A percentile compares a stretch with the other conserved stretches of the same genome.
Evolutionary conservation across 2,888 invertebrate species (phyloP).

Genomic region (Conistra vaccinii): DNA sequence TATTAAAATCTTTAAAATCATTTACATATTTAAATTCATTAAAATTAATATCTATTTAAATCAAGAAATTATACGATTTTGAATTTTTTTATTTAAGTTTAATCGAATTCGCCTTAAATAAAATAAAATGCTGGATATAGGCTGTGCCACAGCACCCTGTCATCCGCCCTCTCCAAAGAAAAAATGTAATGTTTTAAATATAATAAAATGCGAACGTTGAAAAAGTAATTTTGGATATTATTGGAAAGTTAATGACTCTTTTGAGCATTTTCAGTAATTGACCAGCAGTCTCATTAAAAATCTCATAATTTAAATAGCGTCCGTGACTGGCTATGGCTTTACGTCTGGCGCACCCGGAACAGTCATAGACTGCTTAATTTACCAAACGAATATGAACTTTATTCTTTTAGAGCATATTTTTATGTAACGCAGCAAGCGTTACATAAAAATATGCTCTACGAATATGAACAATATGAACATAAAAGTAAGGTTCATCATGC

Average conservation of each 20-base stretch:
- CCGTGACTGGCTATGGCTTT: not conserved
- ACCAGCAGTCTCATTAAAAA: not conserved
- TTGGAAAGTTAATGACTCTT: not conserved
- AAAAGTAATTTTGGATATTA: not conserved
- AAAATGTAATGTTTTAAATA: not conserved
- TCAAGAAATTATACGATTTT: too few species aligned
- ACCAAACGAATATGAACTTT: too few species aligned
- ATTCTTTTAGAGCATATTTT: too few species aligned
- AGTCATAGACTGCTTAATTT: not conserved
- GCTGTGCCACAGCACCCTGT: not conserved
- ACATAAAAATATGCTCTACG: too few species aligned
- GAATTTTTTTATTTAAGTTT: not conserved
- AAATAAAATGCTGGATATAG: not conserved
- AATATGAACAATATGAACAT: too few species aligned
- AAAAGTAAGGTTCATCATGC: too few species aligned
- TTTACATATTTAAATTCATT: too few species aligned
- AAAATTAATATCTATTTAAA: too few species aligned
- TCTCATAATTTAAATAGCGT: not conserved
- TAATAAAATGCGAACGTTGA: not conserved
- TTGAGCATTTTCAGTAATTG: not conserved
- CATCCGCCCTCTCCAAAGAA: not conserved
- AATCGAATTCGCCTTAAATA: not conserved
- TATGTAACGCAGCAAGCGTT: too few species aligned
- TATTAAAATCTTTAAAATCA: too few species aligned
- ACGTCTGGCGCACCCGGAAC: not conserved